Evolutionary conservation across 2,797 vertebrate species (phyloP).

Genomic region (Eulemur mongoz): DNA sequence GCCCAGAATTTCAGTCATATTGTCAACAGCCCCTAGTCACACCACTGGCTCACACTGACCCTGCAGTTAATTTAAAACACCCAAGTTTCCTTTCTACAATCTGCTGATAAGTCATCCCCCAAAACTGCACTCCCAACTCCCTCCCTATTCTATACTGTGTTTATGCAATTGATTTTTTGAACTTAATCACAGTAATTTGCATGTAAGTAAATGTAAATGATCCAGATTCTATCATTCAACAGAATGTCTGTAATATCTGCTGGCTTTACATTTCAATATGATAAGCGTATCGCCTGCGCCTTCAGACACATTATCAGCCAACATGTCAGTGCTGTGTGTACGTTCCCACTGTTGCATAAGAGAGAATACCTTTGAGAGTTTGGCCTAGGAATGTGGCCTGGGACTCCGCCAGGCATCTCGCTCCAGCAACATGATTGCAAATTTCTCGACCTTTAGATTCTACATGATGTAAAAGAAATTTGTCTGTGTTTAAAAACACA

Average conservation of each 20-base stretch:
- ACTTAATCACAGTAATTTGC: background rate
- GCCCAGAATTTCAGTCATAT: background rate
- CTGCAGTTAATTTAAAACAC: background rate
- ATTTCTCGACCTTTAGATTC: conserved; percentile 43
- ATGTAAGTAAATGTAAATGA: conserved; percentile 34
- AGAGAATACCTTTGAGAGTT: conserved; percentile 58
- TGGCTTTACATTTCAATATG: conserved; percentile 43
- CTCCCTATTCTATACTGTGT: background rate
- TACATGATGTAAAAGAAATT: conserved; percentile 11
- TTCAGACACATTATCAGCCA: conserved; percentile 55
- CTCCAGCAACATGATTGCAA: background rate
- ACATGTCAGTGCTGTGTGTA: background rate
- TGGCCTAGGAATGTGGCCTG: conserved; percentile 60
- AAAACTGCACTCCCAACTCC: background rate
- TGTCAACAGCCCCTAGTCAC: background rate
- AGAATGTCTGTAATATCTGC: conserved; percentile 20
- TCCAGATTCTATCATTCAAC: conserved; percentile 42
- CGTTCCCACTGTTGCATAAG: conserved; percentile 25
- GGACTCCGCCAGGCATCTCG: conserved; percentile 28
- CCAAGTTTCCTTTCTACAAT: background rate
- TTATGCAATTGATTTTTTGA: background rate
- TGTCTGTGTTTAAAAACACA: conserved; percentile 61
- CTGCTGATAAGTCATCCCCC: background rate
- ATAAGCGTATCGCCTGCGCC: conserved; percentile 40
- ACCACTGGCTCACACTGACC: background rate